Conservation (phyloP, 2,113 vertebrate species). For the Aplodontia rufa region DNA sequence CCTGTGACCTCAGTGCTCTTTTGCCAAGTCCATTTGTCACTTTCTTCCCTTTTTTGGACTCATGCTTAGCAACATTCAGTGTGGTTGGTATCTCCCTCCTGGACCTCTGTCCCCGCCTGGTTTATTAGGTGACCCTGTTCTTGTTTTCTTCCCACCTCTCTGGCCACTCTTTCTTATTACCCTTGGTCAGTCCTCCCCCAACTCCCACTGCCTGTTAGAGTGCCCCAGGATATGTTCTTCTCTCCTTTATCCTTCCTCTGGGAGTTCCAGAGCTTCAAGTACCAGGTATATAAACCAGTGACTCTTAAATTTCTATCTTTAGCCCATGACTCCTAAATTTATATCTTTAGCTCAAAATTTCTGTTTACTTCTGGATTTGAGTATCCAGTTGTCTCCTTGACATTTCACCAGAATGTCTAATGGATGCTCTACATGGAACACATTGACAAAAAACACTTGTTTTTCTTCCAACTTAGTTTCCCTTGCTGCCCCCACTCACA, state of each 20-base stretch:
- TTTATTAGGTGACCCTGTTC: not conserved
- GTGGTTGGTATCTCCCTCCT: not conserved
- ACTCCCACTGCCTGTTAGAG: not conserved
- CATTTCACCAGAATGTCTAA: not conserved
- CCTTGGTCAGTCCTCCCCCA: not conserved
- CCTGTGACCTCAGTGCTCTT: not conserved
- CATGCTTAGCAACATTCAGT: not conserved
- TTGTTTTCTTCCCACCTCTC: not conserved
- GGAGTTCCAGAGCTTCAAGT: not conserved
- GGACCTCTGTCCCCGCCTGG: not conserved
- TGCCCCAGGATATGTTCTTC: not conserved
- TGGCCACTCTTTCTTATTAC: not conserved
- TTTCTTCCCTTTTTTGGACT: not conserved
- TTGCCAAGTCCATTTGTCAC: not conserved
- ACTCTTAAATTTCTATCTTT: not conserved
- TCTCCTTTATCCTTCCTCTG: not conserved
- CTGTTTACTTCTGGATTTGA: slow-evolving; percentile 20
- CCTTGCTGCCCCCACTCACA: not conserved
- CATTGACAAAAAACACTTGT: not conserved
- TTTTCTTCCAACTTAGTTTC: not conserved
- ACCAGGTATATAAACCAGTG: not conserved
- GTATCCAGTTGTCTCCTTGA: not conserved
- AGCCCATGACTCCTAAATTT: not conserved
- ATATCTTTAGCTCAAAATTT: not conserved
- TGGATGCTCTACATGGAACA: not conserved